Percentiles rank a stretch among this genome's conserved stretches.
These are phyloP conservation scores for Pterophyllum scalare DNA, from an alignment of 2,113 vertebrate genomes.

Conservation along the genomic window DNA sequence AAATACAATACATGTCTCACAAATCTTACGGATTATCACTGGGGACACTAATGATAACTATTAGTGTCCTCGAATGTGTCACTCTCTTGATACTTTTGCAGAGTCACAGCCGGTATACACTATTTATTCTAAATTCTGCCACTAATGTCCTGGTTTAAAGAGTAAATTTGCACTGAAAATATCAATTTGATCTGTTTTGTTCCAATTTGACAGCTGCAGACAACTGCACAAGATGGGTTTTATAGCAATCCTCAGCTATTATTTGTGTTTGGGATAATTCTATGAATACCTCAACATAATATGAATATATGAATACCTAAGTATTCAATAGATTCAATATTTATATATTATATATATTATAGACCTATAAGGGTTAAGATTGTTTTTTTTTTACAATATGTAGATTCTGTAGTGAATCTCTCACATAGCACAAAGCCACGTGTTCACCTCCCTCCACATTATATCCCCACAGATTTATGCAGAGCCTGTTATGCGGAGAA, in stretches of 20 bases:
- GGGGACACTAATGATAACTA: neutral
- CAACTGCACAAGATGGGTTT: neutral
- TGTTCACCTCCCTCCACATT: neutral
- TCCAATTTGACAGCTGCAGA: neutral
- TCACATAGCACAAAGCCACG: neutral
- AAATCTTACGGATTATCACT: neutral
- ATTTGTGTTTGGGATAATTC: neutral
- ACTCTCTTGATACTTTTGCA: neutral
- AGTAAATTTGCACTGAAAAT: neutral
- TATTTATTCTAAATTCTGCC: neutral
- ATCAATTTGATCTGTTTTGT: neutral
- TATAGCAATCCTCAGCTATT: neutral
- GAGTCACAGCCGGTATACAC: neutral
- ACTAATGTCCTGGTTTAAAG: neutral
- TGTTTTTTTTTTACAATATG: neutral
- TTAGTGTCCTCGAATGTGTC: neutral
- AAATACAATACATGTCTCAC: neutral
- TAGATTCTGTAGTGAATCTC: neutral
- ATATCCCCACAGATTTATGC: constrained; percentile 1
- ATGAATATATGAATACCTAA: too few relatives aligned
- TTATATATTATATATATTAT: neutral
- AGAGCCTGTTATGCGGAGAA: constrained; percentile 52
- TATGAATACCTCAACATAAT: neutral
- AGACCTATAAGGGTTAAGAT: neutral
- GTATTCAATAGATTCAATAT: neutral